These are phyloP conservation scores for Penelope pileata DNA, from an alignment of 2,113 vertebrate species.

Conservation along the genomic window DNA sequence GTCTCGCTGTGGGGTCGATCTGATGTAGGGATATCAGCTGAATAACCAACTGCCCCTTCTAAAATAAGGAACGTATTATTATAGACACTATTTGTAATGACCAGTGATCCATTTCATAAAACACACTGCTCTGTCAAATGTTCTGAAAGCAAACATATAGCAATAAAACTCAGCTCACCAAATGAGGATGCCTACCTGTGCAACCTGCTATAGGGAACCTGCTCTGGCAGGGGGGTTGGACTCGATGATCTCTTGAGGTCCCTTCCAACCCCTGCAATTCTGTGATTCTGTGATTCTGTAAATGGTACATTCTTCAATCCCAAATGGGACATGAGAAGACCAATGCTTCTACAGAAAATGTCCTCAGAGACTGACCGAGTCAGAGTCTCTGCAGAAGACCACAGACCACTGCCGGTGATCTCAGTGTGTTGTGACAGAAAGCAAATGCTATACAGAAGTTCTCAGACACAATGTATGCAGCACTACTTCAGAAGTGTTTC, in stretches of 20 bases:
- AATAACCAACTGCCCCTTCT: slow-evolving; percentile 74
- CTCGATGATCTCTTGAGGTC: too few species aligned
- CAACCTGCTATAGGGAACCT: too few species aligned
- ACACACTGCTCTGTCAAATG: background rate
- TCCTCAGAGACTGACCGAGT: background rate
- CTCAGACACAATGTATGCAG: background rate
- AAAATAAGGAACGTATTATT: background rate
- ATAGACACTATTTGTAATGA: background rate
- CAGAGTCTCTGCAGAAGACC: background rate
- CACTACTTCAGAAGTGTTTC: background rate
- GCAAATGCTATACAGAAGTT: background rate
- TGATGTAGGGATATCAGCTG: slow-evolving; percentile 64
- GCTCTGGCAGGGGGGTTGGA: too few species aligned
- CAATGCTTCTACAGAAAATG: background rate
- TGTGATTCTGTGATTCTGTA: too few species aligned
- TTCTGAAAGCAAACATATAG: background rate
- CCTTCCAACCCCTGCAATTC: too few species aligned
- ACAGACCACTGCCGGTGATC: background rate
- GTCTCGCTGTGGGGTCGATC: slow-evolving; percentile 74
- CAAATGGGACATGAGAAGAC: background rate
- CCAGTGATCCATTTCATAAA: background rate
- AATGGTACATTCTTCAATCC: background rate
- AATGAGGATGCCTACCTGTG: too few species aligned
- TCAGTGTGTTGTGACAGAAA: background rate
- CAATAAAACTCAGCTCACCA: background rate